Conservation (phyloP, 2,888 invertebrate genomes). For the Hedya salicella region DNA sequence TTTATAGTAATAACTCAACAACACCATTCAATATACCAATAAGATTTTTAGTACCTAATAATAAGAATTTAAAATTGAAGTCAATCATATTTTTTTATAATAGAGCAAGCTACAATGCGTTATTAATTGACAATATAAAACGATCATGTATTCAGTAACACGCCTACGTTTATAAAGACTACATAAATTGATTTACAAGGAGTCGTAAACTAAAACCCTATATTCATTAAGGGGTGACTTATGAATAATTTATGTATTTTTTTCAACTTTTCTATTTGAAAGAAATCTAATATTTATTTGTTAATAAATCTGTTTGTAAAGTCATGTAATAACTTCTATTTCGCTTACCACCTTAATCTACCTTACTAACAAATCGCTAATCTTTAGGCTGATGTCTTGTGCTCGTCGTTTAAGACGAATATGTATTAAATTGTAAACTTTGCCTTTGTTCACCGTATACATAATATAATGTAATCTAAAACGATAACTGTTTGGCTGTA, state of each 20-base stretch:
- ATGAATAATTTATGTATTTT: neutral
- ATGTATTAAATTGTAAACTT: conserved; percentile 9
- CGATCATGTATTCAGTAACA: conserved; percentile 24
- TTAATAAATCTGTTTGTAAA: neutral
- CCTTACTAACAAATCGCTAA: conserved; percentile 26
- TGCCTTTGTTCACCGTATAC: conserved; percentile 14
- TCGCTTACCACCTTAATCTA: conserved; percentile 7
- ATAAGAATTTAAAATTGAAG: conserved; percentile 42
- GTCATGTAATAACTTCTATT: neutral
- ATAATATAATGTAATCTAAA: conserved; percentile 8
- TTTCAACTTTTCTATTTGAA: conserved; percentile 1
- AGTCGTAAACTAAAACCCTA: conserved; percentile 19
- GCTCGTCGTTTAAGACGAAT: conserved; percentile 14
- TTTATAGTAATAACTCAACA: conserved; percentile 50
- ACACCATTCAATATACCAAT: conserved; percentile 43
- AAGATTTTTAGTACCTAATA: conserved; percentile 44
- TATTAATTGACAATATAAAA: conserved; percentile 39
- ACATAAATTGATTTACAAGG: conserved; percentile 30
- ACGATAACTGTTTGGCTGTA: conserved; percentile 11
- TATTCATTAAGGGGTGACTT: conserved; percentile 4
- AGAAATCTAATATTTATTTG: neutral
- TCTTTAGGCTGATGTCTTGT: conserved; percentile 23
- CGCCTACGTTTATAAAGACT: conserved; percentile 22
- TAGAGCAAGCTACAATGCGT: conserved; percentile 35
- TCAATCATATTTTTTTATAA: conserved; percentile 42